A percentile compares a stretch with the other conserved stretches of the same genome.
phyloP scores from a whole-genome alignment of 2,797 vertebrate genomes.

The Pachyuromys duprasi region DNA sequence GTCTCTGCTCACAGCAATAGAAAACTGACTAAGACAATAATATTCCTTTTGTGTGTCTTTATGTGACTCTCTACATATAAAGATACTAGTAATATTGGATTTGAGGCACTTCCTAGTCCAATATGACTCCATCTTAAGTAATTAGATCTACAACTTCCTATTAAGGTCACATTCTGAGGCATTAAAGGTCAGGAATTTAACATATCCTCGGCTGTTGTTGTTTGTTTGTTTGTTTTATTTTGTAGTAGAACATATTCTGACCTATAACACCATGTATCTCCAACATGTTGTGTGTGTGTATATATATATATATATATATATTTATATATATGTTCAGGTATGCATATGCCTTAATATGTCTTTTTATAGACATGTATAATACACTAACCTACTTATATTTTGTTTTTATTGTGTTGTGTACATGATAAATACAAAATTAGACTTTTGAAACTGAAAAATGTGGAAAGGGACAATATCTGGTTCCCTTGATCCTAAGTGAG shows the following conservation, averaged over 20 bases:
- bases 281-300: not conserved
- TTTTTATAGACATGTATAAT: not conserved
- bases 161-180: not conserved
- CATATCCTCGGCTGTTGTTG: not conserved
- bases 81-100: not conserved
- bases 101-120: not conserved
- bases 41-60: not conserved
- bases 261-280: not conserved
- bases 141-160: not conserved
- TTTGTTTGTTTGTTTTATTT: not conserved
- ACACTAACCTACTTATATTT: not conserved
- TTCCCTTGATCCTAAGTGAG: not conserved
- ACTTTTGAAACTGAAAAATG: not conserved
- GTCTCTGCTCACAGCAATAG: not conserved
- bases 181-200: not conserved
- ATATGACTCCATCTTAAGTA: not conserved
- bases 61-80: not conserved
- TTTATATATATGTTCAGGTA: no score
- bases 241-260: not conserved
- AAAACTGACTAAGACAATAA: no score
- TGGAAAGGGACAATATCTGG: not conserved
- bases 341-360: not conserved
- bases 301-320: no score
- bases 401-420: not conserved
- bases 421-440: conserved; percentile 13